Conservation (phyloP, 64 coral and sea anemone genomes). For the Cladopsammia gracilis region DNA sequence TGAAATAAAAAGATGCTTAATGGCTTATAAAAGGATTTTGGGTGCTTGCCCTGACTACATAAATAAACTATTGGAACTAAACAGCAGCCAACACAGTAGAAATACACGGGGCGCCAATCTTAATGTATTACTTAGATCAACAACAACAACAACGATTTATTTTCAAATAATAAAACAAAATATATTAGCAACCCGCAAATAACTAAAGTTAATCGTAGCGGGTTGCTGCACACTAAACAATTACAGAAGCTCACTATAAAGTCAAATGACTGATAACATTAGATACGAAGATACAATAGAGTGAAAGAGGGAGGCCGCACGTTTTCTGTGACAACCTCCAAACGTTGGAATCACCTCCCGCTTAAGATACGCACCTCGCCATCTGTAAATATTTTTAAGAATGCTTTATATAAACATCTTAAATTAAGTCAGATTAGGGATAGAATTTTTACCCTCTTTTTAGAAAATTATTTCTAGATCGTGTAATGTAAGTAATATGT, state of each 20-base stretch:
- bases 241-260: too few species aligned
- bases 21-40: constrained; percentile 29
- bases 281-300: constrained; percentile 50
- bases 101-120: constrained; percentile 23
- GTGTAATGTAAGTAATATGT: not conserved
- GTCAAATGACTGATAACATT: too few species aligned
- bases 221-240: too few species aligned
- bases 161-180: too few species aligned
- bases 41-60: constrained; percentile 34
- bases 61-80: constrained; percentile 16
- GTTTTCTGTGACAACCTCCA: constrained; percentile 25
- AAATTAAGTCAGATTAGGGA: not conserved
- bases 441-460: not conserved
- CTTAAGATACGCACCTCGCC: not conserved
- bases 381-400: constrained; percentile 25
- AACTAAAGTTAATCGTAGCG: too few species aligned
- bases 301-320: constrained; percentile 10
- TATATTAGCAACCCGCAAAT: too few species aligned
- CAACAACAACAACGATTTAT: too few species aligned
- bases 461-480: not conserved
- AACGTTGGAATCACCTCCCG: constrained; percentile 2
- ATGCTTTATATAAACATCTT: constrained; percentile 12
- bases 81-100: constrained; percentile 31
- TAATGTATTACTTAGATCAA: not conserved
- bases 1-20: constrained; percentile 38